Percentiles rank a stretch among this genome's conserved stretches.
Evolutionary conservation across 2,797 vertebrate genomes (phyloP).

Genomic region (Numenius phaeopus): DNA sequence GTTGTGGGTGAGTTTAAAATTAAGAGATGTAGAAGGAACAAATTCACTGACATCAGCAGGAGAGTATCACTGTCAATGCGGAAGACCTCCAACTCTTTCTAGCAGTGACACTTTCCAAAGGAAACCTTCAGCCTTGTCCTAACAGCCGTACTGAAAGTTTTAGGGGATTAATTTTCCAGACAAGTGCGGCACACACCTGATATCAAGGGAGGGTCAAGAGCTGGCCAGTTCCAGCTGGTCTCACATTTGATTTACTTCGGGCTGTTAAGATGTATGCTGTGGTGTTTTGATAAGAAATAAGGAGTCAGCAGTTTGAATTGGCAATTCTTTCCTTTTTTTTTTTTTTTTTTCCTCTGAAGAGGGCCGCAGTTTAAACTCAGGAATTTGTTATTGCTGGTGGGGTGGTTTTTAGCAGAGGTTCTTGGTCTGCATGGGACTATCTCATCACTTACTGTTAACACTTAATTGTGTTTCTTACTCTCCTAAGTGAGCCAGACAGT

Average conservation of each 20-base stretch:
- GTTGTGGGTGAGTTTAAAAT: background rate
- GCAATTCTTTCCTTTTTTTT: constrained; percentile 42
- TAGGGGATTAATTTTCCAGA: constrained; percentile 63
- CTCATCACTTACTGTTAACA: constrained; percentile 61
- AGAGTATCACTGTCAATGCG: fast-evolving
- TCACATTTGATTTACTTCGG: constrained; percentile 74
- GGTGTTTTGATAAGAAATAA: constrained; percentile 78
- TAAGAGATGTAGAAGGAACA: background rate
- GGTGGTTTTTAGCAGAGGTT: constrained; percentile 61
- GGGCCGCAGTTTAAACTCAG: constrained; percentile 52
- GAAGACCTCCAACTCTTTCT: background rate
- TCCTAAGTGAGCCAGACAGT: constrained; percentile 35
- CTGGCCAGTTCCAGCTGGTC: constrained; percentile 75
- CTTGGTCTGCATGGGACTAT: constrained; percentile 50
- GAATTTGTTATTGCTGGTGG: constrained; percentile 67
- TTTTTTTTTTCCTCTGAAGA: constrained; percentile 57
- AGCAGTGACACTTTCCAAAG: background rate
- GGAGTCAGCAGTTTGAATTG: constrained; percentile 82
- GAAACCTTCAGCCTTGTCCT: background rate
- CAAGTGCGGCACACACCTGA: constrained; percentile 67
- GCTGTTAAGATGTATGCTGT: constrained; percentile 68
- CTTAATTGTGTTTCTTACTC: constrained; percentile 31
- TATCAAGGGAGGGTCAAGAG: constrained; percentile 62
- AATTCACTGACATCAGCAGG: background rate
- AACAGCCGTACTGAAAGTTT: constrained; percentile 26